A percentile compares a stretch with the other conserved stretches of the same genome.
phyloP scores from a whole-genome alignment of 2,888 invertebrate genomes.

The Pilophorus perplexus region DNA sequence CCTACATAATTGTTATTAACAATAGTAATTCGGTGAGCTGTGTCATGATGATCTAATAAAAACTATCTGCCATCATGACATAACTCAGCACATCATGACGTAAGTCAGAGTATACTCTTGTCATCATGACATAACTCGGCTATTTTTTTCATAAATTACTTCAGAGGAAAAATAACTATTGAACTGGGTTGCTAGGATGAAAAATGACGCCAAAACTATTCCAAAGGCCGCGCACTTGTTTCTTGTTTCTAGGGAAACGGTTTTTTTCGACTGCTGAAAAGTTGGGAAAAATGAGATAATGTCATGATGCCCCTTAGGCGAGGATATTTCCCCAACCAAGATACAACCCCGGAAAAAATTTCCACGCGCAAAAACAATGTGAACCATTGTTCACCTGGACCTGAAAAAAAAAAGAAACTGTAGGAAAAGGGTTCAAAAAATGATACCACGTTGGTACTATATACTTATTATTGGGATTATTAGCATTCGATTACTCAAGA shows the following conservation, averaged over 20 bases:
- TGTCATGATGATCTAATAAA: conserved; percentile 11
- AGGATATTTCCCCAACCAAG: too few relatives aligned
- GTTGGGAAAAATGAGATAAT: conserved; percentile 15
- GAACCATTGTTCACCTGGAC: too few relatives aligned
- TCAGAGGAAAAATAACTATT: conserved; percentile 17
- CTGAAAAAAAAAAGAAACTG: too few relatives aligned
- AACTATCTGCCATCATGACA: conserved; percentile 3
- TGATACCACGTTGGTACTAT: too few relatives aligned
- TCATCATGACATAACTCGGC: conserved; percentile 16
- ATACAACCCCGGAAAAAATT: too few relatives aligned
- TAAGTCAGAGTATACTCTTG: neutral
- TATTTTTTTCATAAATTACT: neutral
- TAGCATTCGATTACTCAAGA: too few relatives aligned
- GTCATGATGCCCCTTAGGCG: conserved; percentile 12
- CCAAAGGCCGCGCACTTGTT: neutral
- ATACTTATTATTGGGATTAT: too few relatives aligned
- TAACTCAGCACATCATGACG: conserved; percentile 13
- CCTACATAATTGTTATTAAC: too few relatives aligned
- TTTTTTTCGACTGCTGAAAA: neutral
- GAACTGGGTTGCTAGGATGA: conserved; percentile 9
- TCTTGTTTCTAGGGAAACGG: neutral
- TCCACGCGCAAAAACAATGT: too few relatives aligned
- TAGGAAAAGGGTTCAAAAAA: too few relatives aligned
- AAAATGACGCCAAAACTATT: conserved; percentile 7
- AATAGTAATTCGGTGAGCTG: conserved; percentile 1